A percentile compares a stretch with the other conserved stretches of the same genome.
phyloP scores from a whole-genome alignment of 2,113 vertebrate genomes.

The Thalassarche chlororhynchos region DNA sequence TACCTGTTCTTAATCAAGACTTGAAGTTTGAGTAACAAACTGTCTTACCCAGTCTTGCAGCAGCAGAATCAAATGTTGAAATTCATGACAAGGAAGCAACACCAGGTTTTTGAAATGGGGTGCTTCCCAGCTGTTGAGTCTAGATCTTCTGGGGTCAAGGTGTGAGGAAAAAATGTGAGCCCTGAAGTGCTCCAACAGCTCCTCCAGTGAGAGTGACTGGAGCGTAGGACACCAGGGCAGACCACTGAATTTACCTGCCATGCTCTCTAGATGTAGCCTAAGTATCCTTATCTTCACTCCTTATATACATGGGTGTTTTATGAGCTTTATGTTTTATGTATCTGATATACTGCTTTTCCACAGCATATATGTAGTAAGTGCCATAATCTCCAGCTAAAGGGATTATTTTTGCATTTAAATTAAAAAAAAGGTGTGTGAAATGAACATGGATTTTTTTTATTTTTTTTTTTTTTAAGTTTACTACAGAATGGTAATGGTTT shows the following conservation, averaged over 20 bases:
- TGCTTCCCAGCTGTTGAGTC: not conserved
- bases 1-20: not conserved
- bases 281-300: not conserved
- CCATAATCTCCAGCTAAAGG: not conserved
- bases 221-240: not conserved
- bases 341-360: rapidly evolving
- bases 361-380: rapidly evolving
- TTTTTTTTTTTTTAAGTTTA: not conserved
- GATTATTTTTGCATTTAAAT: not conserved
- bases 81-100: not conserved
- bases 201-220: not conserved
- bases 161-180: not conserved
- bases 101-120: not conserved
- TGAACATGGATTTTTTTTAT: not conserved
- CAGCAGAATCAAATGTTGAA: not conserved
- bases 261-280: not conserved
- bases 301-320: not conserved
- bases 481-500: not conserved
- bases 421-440: not conserved
- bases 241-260: not conserved
- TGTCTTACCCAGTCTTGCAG: not conserved
- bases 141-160: not conserved
- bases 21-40: not conserved
- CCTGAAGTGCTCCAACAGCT: not conserved
- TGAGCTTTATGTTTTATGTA: not conserved